Evolutionary conservation across 2,888 invertebrate species (phyloP), one percentile per base, ranked within the genome.

Genomic region (Liodrosophila aerea): DNA sequence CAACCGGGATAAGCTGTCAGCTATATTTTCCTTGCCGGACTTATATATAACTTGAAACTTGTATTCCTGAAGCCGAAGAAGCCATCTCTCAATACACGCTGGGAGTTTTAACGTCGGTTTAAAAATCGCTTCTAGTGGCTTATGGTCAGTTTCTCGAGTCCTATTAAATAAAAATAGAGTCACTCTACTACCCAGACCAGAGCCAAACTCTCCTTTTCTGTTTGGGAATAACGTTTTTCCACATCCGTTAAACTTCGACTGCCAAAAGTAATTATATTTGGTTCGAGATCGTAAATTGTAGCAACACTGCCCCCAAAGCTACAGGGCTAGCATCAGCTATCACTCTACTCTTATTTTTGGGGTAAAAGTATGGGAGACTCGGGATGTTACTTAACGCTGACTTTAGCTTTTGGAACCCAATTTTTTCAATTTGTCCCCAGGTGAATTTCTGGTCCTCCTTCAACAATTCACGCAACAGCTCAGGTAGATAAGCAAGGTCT

Each of bases 161-260:
- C 44, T 31, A 11, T 1, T 11, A 11, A 31, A n/a, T 31, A 31
- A 7, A 4, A 30, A 7, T 30, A 30, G 9, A 4, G 9, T 30
- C 7, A 8, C 5, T 30, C 7, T 1, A 30, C 50, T 36, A 4
- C 36, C 49, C 39, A 44, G 13, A n/a, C 41, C 7, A 30, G 7
- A 4, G 49, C 13, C n/a, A 51, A 29, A 7, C 45, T 9, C 40
- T 51, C 31, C 45, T 58, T 51, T n/a, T n/a, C n/a, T n/a, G n/a
- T n/a, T n/a, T n/a, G n/a, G n/a, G n/a, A n/a, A n/a, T n/a, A n/a
- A n/a, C n/a, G n/a, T n/a, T n/a, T n/a, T n/a, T n/a, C n/a, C n/a
- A n/a, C n/a, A n/a, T n/a, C n/a, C n/a, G n/a, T n/a, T n/a, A n/a
- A n/a, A n/a, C n/a, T n/a, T n/a, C n/a, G n/a, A n/a, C n/a, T n/a